Conservation (phyloP, 1,140 invertebrate species). For the Panulirus ornatus region DNA sequence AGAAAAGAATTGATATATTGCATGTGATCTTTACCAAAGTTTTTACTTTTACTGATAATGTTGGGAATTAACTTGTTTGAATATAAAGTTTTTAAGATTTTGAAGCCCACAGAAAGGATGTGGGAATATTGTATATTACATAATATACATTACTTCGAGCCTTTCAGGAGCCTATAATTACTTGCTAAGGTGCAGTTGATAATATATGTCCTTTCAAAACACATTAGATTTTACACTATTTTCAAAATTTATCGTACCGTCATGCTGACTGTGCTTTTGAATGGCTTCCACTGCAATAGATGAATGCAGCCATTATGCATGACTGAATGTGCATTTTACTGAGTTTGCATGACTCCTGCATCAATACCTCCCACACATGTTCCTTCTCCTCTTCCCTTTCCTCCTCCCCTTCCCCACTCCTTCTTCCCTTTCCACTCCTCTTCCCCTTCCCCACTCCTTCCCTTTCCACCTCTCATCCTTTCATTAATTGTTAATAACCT, state of each 20-base stretch:
- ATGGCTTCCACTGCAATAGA: background rate
- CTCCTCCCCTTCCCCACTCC: background rate
- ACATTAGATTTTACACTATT: no score
- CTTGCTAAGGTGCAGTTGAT: no score
- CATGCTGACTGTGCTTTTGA: conserved; percentile 2
- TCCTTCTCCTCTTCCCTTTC: background rate
- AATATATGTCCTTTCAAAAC: no score
- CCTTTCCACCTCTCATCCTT: background rate
- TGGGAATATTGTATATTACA: no score
- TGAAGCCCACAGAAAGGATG: no score
- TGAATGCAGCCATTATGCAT: background rate
- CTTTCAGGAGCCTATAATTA: no score
- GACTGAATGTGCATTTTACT: conserved; percentile 18
- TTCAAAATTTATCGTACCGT: background rate
- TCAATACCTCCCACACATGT: background rate
- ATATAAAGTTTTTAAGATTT: no score
- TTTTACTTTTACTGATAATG: no score
- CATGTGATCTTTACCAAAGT: no score
- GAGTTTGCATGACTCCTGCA: background rate
- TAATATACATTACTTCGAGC: no score
- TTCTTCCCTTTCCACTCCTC: background rate
- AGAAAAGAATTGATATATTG: no score
- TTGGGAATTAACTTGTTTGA: no score
- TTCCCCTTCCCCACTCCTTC: background rate
- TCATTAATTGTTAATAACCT: background rate